A percentile compares a stretch with the other conserved stretches of the same genome.
phyloP scores from a whole-genome alignment of 1,140 invertebrate species.

The Zaprionus vittiger region DNA sequence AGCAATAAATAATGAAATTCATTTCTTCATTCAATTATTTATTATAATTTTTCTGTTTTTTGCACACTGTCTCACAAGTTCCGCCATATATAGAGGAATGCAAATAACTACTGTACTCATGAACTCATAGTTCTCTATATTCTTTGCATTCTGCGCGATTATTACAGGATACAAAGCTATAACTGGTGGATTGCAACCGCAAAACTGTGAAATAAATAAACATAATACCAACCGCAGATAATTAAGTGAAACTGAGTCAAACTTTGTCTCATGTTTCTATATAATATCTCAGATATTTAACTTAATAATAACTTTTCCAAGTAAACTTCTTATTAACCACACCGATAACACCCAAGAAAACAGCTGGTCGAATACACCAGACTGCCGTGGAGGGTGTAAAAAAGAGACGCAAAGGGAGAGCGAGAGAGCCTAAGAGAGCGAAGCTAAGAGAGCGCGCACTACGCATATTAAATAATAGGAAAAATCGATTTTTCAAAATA shows the following conservation, averaged over 20 bases:
- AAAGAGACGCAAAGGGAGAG: constrained; percentile 13
- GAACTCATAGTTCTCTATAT: constrained; percentile 2
- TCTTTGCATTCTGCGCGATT: not conserved
- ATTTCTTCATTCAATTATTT: constrained; percentile 70
- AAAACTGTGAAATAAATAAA: not conserved
- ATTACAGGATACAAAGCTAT: not conserved
- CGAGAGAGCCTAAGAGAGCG: constrained; percentile 12
- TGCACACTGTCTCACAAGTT: not conserved
- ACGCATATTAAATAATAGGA: constrained; percentile 48
- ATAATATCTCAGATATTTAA: not conserved
- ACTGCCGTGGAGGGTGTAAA: not conserved
- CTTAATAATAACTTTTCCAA: not conserved
- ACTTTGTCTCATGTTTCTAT: not conserved
- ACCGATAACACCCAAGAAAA: constrained; percentile 20
- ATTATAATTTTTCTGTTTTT: constrained; percentile 13
- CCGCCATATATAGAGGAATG: constrained; percentile 26
- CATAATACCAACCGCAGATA: not conserved
- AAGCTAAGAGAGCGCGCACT: constrained; percentile 5
- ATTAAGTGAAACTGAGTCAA: not conserved
- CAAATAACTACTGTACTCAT: constrained; percentile 11
- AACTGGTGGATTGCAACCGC: not conserved
- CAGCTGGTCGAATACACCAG: constrained; percentile 29
- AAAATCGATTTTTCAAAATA: constrained; percentile 62
- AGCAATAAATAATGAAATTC: constrained; percentile 67
- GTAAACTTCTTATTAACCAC: not conserved